These are phyloP conservation scores for Chamaetylas fuelleborni DNA, from an alignment of 2,113 vertebrate genomes.

Conservation along the genomic window DNA sequence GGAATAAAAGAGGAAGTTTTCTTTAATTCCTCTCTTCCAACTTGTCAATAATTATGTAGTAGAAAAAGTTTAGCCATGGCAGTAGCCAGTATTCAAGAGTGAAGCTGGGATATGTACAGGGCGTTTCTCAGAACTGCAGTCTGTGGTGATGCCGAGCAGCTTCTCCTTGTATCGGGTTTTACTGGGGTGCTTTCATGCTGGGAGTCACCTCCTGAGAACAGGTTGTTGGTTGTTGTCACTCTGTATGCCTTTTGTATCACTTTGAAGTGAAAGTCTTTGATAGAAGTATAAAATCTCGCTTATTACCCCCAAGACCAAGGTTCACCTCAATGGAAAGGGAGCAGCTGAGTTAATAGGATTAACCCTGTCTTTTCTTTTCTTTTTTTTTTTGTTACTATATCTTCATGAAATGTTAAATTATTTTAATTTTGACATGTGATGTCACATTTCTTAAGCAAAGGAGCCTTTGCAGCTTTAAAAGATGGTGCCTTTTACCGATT, in stretches of 20 bases:
- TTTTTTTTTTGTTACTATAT: neutral
- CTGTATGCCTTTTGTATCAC: neutral
- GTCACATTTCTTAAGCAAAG: neutral
- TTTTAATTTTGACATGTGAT: neutral
- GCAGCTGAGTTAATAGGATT: neutral
- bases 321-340: neutral
- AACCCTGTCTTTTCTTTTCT: neutral
- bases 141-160: neutral
- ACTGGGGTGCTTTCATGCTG: neutral
- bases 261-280: neutral
- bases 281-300: neutral
- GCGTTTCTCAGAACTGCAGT: neutral
- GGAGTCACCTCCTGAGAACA: neutral
- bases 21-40: neutral
- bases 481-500: neutral
- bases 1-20: neutral
- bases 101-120: neutral
- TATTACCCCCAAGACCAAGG: neutral
- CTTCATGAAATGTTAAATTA: neutral
- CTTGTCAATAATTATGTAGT: neutral
- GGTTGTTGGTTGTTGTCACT: neutral
- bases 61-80: neutral
- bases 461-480: neutral
- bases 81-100: neutral
- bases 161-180: neutral